A percentile compares a stretch with the other conserved stretches of the same genome.
Conservation (phyloP, 1,140 invertebrate genomes). For the Drosophila seguyi region DNA sequence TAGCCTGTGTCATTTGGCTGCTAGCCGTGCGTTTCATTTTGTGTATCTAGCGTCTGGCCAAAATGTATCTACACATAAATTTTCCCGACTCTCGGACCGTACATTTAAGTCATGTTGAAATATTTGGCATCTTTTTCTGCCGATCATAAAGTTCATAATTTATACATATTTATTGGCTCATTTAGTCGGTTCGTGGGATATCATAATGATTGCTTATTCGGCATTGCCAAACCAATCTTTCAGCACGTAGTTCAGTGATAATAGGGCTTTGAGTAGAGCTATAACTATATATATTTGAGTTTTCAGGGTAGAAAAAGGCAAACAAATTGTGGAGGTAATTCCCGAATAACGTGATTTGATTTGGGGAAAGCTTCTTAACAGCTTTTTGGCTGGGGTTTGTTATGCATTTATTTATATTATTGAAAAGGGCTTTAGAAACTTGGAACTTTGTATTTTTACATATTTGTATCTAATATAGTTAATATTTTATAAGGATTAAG, state of each 20-base stretch:
- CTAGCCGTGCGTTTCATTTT: slow-evolving; percentile 50
- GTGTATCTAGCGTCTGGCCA: slow-evolving; percentile 63
- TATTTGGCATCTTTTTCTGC: slow-evolving; percentile 49
- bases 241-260: slow-evolving; percentile 25
- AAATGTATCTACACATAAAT: slow-evolving; percentile 58
- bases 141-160: slow-evolving; percentile 62
- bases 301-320: not conserved
- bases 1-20: slow-evolving; percentile 75
- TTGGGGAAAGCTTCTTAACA: not conserved
- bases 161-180: slow-evolving; percentile 44
- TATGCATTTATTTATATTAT: not conserved
- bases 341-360: not conserved
- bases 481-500: no score
- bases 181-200: slow-evolving; percentile 25
- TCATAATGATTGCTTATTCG: slow-evolving; percentile 3
- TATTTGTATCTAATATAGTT: no score
- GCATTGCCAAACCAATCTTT: slow-evolving; percentile 2
- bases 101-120: slow-evolving; percentile 59
- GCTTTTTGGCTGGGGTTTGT: not conserved
- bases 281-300: no score
- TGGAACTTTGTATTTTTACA: not conserved
- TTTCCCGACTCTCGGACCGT: slow-evolving; percentile 15
- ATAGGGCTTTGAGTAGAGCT: not conserved
- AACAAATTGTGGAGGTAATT: not conserved
- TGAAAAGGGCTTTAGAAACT: not conserved